Evolutionary conservation across 2,888 invertebrate genomes (phyloP).

Genomic region (Meganola albula): DNA sequence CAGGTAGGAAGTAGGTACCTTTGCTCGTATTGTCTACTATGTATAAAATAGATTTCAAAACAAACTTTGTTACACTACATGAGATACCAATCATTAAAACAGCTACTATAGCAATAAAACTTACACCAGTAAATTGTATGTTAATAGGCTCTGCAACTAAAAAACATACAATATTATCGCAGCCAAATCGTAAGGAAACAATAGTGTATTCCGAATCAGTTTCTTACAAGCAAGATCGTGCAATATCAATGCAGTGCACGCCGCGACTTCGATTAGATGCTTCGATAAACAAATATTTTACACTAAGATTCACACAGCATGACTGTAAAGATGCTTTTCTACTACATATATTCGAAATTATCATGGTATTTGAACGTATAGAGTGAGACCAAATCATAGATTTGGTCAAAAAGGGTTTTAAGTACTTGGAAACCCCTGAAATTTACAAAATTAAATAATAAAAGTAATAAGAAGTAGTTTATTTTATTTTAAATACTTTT

Average conservation of each 20-base stretch:
- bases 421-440: no score
- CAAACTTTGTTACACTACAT: slow-evolving; percentile 8
- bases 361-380: no score
- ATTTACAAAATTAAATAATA: no score
- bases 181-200: slow-evolving; percentile 45
- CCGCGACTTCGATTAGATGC: slow-evolving; percentile 50
- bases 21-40: no score
- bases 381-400: no score
- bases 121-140: slow-evolving; percentile 23
- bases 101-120: slow-evolving; percentile 12
- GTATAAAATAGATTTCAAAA: no score
- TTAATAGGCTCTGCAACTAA: slow-evolving; percentile 19
- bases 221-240: slow-evolving; percentile 47
- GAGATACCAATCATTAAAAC: slow-evolving; percentile 25
- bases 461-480: no score
- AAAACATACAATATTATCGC: slow-evolving; percentile 31
- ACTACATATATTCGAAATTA: no score
- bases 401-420: no score
- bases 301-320: slow-evolving; percentile 45
- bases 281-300: slow-evolving; percentile 45
- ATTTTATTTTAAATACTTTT: no score
- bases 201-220: slow-evolving; percentile 43
- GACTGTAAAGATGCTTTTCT: slow-evolving; percentile 29
- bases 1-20: no score
- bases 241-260: slow-evolving; percentile 46